A percentile compares a stretch with the other conserved stretches of the same genome.
Evolutionary conservation across 1,140 invertebrate genomes (phyloP).

Genomic region (Drosophila oshimai): DNA sequence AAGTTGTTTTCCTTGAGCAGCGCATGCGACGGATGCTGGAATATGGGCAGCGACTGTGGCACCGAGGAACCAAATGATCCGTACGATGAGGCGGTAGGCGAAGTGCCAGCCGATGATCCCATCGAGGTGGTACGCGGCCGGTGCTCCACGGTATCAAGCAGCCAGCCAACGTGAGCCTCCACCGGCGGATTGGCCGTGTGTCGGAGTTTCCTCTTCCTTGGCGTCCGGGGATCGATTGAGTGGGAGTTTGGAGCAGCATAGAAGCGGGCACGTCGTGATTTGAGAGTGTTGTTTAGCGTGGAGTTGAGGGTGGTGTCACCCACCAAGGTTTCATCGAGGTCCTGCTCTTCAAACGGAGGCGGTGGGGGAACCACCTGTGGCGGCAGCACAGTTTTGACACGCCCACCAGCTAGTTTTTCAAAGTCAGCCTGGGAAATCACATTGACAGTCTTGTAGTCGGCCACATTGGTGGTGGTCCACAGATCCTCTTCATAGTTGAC

Average conservation of each 20-base stretch:
- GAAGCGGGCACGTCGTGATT: conserved; percentile 87
- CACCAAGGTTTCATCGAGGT: conserved; percentile 60
- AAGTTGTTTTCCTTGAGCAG: conserved; percentile 98
- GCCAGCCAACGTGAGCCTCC: conserved; percentile 98
- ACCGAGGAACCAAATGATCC: conserved; percentile 90
- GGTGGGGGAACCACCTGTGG: conserved; percentile 90
- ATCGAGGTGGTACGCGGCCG: conserved; percentile 89
- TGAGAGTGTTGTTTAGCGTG: conserved; percentile 64
- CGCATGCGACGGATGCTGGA: conserved; percentile 98
- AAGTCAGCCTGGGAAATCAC: conserved; percentile 95
- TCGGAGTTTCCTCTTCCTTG: conserved; percentile 94
- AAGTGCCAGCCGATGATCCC: conserved; percentile 89
- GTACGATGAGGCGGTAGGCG: conserved; percentile 89
- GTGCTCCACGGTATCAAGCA: conserved; percentile 95
- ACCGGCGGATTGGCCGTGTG: conserved; percentile 96
- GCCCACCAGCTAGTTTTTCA: conserved; percentile 89
- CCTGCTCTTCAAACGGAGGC: conserved; percentile 83
- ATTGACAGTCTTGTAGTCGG: conserved; percentile 93
- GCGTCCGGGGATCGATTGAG: conserved; percentile 86
- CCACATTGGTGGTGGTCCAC: conserved; percentile 85
- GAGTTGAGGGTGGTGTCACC: conserved; percentile 68
- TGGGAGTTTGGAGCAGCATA: conserved; percentile 96
- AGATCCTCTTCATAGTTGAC: conserved; percentile 97
- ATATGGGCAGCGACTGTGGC: conserved; percentile 92
- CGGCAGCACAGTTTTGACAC: conserved; percentile 82